These are phyloP conservation scores for Ennomos erosarius DNA, from an alignment of 2,888 invertebrate genomes.

Conservation along the genomic window DNA sequence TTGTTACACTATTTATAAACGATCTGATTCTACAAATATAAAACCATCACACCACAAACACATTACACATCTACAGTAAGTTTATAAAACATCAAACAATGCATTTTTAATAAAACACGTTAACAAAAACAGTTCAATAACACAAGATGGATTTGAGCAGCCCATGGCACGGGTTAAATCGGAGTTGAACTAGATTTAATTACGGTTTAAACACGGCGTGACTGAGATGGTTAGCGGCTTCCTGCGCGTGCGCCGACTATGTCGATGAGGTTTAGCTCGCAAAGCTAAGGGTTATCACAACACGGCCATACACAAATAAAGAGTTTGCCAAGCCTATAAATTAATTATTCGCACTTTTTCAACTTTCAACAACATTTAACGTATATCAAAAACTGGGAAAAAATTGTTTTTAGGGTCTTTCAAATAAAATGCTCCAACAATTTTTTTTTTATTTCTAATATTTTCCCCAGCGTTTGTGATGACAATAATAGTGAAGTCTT, in stretches of 20 bases:
- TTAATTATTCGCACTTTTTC: no score
- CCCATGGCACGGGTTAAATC: constrained; percentile 57
- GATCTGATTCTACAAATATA: no score
- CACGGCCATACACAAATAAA: no score
- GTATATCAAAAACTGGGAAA: no score
- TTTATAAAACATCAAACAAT: constrained; percentile 8
- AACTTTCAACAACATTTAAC: no score
- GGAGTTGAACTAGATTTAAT: constrained; percentile 71
- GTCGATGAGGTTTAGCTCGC: constrained; percentile 52
- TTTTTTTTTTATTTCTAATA: no score
- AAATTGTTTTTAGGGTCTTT: no score
- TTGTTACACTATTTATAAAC: no score
- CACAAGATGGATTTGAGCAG: constrained; percentile 23
- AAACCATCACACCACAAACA: constrained; percentile 5
- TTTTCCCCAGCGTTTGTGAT: no score
- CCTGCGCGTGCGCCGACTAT: constrained; percentile 67
- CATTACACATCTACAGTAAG: background rate
- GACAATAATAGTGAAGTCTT: no score
- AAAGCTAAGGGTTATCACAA: constrained; percentile 13
- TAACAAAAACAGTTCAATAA: constrained; percentile 26
- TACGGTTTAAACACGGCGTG: constrained; percentile 70
- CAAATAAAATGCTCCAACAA: no score
- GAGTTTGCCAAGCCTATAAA: no score
- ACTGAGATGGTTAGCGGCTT: constrained; percentile 71
- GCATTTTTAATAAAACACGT: constrained; percentile 19